Base-by-base conservation (phyloP, 2,888 invertebrate species). In the Agriopis leucophaearia region DNA sequence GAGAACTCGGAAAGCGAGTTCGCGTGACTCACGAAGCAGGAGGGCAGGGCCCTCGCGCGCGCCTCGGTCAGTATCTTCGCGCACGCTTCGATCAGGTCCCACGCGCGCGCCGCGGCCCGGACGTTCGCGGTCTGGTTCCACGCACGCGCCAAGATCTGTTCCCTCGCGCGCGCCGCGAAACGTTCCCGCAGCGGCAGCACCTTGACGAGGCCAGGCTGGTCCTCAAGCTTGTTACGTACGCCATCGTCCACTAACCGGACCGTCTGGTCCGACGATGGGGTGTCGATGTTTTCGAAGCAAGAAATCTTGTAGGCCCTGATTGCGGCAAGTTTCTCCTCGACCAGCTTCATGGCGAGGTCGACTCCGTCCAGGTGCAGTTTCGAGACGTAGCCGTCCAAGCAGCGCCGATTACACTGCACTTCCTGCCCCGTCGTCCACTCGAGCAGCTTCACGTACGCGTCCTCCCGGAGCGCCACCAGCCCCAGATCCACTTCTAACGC, bases 231-330 rank as follows among this genome's bases (percentile, higher is more conserved):
- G n/a, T n/a, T n/a, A 96, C 95, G 77, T 97, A 97, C 0, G 97
- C 97, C 97, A 78, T 95, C 97, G 82, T 97, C 97, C 13, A 97
- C 95, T 77, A 97, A 97, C 42, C 96, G 95, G 0, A 97, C 95
- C 0, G 96, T 97, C 48, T 96, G 96, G 82, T 99, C 98, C 1
- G 95, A 96, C 0, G 96, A 95, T 45, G 97, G 97, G 52, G 95
- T 95, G 81, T 97, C 97, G n/a, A 95, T 95, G 76, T 97, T 97
- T 70, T 96, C 94, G 40, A 97, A 95, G 72, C 93, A 92, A 0
- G 95, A 96, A 63, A 93, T 91, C 0, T 87, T 83, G 74, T 90
- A 90, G 38, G 88, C 94, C 9, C 78, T 77, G 0, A 92, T 90
- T 0, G 89, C 85, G 0, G 91, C 93, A 3, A 91, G 73, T 68